Evolutionary conservation across 2,113 vertebrate species (phyloP).

Genomic region (Corynorhinus townsendii): DNA sequence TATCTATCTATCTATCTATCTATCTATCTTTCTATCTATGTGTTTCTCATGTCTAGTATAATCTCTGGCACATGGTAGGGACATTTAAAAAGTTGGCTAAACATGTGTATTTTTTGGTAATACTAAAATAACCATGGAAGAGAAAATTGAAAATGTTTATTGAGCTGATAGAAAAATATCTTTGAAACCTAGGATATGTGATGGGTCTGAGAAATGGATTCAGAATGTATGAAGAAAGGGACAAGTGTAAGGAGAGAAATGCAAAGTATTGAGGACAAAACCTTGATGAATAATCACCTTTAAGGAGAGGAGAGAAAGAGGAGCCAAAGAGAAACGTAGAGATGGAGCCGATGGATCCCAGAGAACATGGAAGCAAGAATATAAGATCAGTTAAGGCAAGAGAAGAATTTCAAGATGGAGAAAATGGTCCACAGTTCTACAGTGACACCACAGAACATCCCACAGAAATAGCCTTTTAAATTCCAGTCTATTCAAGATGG

Average conservation of each 20-base stretch:
- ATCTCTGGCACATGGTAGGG: background rate
- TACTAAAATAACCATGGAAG: background rate
- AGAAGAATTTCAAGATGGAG: background rate
- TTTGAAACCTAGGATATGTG: background rate
- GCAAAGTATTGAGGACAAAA: background rate
- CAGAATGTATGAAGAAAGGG: background rate
- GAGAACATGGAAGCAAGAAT: background rate
- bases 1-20: too few relatives aligned
- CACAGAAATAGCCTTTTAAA: background rate
- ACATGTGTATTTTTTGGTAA: background rate
- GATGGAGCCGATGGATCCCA: background rate
- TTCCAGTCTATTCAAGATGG: background rate
- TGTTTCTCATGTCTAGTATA: background rate
- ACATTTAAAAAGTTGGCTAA: background rate
- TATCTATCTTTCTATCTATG: background rate
- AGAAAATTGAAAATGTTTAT: background rate
- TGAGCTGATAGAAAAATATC: background rate
- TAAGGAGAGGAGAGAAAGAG: background rate
- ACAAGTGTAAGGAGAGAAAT: background rate
- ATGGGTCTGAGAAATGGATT: background rate
- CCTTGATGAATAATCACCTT: background rate
- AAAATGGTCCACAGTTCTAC: background rate
- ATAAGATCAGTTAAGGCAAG: background rate
- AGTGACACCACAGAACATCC: background rate
- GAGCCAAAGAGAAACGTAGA: background rate